phyloP scores from a whole-genome alignment of 2,113 vertebrate species.

The Coptodon bakossiorum region DNA sequence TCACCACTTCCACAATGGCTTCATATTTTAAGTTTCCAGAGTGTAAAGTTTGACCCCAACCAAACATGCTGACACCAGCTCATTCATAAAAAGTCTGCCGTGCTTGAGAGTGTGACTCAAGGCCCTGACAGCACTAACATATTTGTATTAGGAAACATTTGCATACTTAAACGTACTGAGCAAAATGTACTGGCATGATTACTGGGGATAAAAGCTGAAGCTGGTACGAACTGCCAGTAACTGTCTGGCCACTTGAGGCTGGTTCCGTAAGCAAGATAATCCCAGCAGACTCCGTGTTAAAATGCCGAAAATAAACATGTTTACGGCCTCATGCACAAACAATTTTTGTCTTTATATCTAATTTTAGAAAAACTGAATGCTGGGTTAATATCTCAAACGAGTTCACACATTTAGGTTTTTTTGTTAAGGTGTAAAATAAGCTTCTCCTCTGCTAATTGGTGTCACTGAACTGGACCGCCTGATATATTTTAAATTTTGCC shows the following conservation, averaged over 20 bases:
- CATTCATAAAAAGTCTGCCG: not conserved
- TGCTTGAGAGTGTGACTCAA: not conserved
- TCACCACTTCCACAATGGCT: not conserved
- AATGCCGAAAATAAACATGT: not conserved
- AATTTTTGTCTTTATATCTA: not conserved
- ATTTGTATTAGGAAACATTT: not conserved
- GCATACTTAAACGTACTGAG: not conserved
- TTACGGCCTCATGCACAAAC: not conserved
- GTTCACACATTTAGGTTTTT: not conserved
- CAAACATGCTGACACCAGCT: not conserved
- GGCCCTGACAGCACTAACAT: not conserved
- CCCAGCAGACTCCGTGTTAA: not conserved
- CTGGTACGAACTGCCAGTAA: not conserved
- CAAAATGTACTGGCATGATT: not conserved
- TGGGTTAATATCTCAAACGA: not conserved
- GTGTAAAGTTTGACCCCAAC: not conserved
- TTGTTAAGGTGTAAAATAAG: not conserved
- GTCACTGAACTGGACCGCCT: not conserved
- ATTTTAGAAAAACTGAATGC: not conserved
- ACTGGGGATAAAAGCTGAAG: not conserved
- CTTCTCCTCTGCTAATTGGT: not conserved
- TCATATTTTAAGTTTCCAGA: not conserved
- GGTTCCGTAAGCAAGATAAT: not conserved
- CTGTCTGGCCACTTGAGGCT: not conserved
- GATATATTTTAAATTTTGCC: not conserved